Evolutionary conservation across 2,888 invertebrate genomes (phyloP).

Genomic region (Melanophora roralis): DNA sequence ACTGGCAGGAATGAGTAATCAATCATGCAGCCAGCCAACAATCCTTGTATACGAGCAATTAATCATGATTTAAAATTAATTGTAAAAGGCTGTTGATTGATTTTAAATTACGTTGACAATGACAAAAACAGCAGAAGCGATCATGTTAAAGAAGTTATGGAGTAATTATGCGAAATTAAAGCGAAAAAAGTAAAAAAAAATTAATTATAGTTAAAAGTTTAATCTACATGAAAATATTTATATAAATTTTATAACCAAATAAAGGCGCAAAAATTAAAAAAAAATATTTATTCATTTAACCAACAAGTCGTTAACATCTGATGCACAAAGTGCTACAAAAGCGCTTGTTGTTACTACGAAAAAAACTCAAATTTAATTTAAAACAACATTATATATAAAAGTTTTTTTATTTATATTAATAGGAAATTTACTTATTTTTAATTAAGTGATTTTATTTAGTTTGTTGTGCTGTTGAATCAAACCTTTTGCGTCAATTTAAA

Average conservation of each 20-base stretch:
- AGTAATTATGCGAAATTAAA: background rate
- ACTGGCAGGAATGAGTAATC: slow-evolving; percentile 19
- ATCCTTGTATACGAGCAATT: slow-evolving; percentile 36
- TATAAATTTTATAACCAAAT: background rate
- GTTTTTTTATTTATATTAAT: too few relatives aligned
- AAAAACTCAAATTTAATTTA: too few relatives aligned
- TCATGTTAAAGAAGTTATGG: background rate
- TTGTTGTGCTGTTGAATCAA: background rate
- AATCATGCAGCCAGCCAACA: slow-evolving; percentile 38
- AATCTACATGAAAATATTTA: background rate
- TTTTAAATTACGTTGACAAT: slow-evolving; percentile 39
- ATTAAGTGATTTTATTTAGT: slow-evolving; percentile 26
- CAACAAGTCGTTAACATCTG: background rate
- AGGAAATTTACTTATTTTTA: slow-evolving; percentile 33
- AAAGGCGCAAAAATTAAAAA: background rate
- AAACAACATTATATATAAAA: too few relatives aligned
- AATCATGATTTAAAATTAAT: slow-evolving; percentile 58
- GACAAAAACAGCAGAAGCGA: background rate
- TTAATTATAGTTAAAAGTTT: background rate
- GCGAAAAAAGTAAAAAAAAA: too few relatives aligned
- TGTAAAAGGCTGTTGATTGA: slow-evolving; percentile 51
- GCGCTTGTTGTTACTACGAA: too few relatives aligned
- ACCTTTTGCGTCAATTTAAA: too few relatives aligned
- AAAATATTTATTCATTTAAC: background rate
- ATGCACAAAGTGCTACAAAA: too few relatives aligned